A percentile compares a stretch with the other conserved stretches of the same genome.
Evolutionary conservation across 1,140 invertebrate species (phyloP).

Genomic region (Frieseomelitta varia): DNA sequence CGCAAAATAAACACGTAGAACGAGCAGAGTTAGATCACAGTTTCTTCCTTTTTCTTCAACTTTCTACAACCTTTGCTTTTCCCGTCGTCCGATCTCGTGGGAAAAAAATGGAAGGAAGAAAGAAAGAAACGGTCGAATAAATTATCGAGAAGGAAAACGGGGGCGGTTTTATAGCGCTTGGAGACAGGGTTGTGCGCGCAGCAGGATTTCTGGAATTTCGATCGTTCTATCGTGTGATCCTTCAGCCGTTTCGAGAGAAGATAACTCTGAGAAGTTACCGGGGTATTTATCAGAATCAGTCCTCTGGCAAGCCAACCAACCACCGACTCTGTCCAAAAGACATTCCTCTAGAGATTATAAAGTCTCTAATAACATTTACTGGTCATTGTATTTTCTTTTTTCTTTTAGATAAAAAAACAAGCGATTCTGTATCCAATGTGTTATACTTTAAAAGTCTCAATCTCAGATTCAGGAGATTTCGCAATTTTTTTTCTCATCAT

Average conservation of each 20-base stretch:
- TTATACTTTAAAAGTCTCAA: neutral
- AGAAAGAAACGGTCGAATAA: constrained; percentile 31
- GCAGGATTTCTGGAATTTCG: constrained; percentile 57
- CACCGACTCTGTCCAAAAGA: neutral
- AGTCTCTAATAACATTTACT: neutral
- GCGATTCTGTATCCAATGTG: neutral
- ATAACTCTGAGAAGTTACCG: constrained; percentile 9
- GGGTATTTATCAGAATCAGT: constrained; percentile 28
- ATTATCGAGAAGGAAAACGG: constrained; percentile 48
- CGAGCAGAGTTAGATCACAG: neutral
- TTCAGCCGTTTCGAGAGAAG: constrained; percentile 11
- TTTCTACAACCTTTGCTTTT: too few species aligned
- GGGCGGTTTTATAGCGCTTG: constrained; percentile 13
- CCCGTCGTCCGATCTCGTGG: constrained; percentile 3
- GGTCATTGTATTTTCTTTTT: too few species aligned
- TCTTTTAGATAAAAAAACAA: neutral
- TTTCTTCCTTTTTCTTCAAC: neutral
- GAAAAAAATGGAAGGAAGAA: neutral
- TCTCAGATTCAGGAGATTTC: too few species aligned
- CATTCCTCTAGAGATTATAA: constrained; percentile 9
- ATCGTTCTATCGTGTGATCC: constrained; percentile 1
- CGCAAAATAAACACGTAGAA: constrained; percentile 39
- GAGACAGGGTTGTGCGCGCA: constrained; percentile 28
- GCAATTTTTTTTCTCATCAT: too few species aligned
- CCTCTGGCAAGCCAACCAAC: neutral